Percentiles rank a stretch among this genome's conserved stretches.
These are phyloP conservation scores for Peromyscus aztecus DNA, from an alignment of 2,797 vertebrate genomes.

Conservation along the genomic window DNA sequence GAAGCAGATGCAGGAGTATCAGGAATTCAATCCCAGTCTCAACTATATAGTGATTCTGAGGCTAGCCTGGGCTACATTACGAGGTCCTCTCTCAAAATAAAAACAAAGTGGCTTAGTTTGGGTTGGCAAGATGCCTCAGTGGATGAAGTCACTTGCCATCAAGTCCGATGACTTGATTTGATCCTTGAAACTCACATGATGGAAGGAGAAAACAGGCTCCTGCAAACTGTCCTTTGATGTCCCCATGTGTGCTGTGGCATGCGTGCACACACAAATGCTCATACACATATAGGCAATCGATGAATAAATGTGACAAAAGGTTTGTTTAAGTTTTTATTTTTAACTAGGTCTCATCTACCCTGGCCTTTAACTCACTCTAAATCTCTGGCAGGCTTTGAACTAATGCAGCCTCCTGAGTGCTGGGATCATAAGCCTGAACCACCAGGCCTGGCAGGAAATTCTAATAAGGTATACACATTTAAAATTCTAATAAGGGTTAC, in stretches of 20 bases:
- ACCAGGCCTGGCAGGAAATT: not conserved
- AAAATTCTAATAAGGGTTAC: conserved; percentile 11
- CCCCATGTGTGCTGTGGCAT: not conserved
- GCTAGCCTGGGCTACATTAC: not conserved
- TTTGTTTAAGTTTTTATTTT: not conserved
- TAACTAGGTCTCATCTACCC: not conserved
- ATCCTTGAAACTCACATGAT: not conserved
- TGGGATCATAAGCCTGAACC: not conserved
- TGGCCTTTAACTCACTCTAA: not conserved
- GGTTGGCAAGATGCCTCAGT: not conserved
- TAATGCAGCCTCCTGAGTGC: not conserved
- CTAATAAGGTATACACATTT: not conserved
- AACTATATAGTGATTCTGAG: not conserved
- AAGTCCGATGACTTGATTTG: not conserved
- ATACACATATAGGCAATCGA: not conserved
- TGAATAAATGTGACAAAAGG: not conserved
- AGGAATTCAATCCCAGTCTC: not conserved
- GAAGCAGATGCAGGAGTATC: not conserved
- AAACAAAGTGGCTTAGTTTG: not conserved
- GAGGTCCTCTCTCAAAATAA: not conserved
- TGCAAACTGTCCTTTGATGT: not conserved
- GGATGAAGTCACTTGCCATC: not conserved
- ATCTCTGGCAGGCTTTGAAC: not conserved
- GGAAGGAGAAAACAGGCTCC: not conserved
- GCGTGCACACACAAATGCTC: not conserved